Conservation (phyloP, 2,888 invertebrate species). For the Helicoverpa assulta region DNA sequence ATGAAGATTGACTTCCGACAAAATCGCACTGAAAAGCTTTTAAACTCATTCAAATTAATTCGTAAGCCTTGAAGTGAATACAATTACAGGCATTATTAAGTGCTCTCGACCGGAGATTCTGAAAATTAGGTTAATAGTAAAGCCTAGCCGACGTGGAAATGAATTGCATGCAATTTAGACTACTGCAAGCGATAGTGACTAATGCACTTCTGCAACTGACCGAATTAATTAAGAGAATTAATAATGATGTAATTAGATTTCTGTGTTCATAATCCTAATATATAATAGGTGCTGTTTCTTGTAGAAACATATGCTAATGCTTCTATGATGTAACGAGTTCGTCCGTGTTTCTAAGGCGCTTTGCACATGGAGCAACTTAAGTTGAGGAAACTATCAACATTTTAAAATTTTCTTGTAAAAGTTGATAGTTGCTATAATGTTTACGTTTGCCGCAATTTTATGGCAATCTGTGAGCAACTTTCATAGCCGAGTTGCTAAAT, state of each 20-base stretch:
- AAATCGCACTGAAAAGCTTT: constrained; percentile 36
- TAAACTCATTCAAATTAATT: constrained; percentile 51
- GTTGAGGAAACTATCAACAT: no score
- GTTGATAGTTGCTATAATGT: no score
- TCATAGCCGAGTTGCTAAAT: no score
- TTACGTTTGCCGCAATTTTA: no score
- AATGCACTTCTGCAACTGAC: constrained; percentile 33
- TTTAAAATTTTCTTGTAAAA: no score
- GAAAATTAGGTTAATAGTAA: constrained; percentile 60
- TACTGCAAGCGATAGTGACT: constrained; percentile 17
- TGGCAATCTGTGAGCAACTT: no score
- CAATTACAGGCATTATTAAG: constrained; percentile 39
- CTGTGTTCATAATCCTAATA: constrained; percentile 1
- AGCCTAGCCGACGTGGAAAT: constrained; percentile 27
- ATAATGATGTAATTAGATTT: constrained; percentile 25
- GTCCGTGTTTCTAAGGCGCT: no score
- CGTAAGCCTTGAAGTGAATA: constrained; percentile 27
- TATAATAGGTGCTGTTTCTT: not conserved
- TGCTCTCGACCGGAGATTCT: constrained; percentile 34
- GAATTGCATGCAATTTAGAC: constrained; percentile 52
- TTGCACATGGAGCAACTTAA: no score
- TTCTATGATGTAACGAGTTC: no score
- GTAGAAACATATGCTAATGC: no score
- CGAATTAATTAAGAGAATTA: constrained; percentile 17
- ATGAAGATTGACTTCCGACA: constrained; percentile 8